Conservation (phyloP, 2,888 invertebrate species). For the Pyrgus malvae region DNA sequence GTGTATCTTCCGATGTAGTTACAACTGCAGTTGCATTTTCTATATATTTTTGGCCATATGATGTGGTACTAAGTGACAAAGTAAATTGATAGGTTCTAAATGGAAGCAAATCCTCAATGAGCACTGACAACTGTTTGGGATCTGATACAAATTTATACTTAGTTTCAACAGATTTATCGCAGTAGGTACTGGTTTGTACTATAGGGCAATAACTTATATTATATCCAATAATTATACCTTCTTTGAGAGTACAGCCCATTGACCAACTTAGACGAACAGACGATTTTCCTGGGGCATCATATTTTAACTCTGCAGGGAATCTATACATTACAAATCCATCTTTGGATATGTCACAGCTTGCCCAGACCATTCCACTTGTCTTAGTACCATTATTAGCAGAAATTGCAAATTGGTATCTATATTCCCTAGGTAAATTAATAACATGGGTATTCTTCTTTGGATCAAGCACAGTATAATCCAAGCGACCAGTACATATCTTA, state of each 20-base stretch:
- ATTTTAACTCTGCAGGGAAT: constrained; percentile 62
- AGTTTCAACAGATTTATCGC: constrained; percentile 72
- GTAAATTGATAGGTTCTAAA: constrained; percentile 88
- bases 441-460: constrained; percentile 73
- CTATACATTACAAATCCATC: constrained; percentile 79
- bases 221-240: constrained; percentile 87
- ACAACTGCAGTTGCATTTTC: constrained; percentile 81
- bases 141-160: constrained; percentile 62
- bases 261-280: constrained; percentile 85
- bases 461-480: constrained; percentile 65
- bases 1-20: constrained; percentile 87
- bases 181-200: constrained; percentile 75
- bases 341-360: constrained; percentile 84
- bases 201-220: constrained; percentile 88
- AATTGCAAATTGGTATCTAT: constrained; percentile 89
- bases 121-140: constrained; percentile 76
- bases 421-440: constrained; percentile 81
- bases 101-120: constrained; percentile 85
- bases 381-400: constrained; percentile 86
- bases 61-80: constrained; percentile 83
- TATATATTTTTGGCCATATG: constrained; percentile 61
- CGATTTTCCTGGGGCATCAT: constrained; percentile 63
- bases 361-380: constrained; percentile 94
- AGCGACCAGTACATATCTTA: constrained; percentile 79
- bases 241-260: constrained; percentile 87